Evolutionary conservation across 2,888 invertebrate genomes (phyloP).

Genomic region (Ethmia dodecea): DNA sequence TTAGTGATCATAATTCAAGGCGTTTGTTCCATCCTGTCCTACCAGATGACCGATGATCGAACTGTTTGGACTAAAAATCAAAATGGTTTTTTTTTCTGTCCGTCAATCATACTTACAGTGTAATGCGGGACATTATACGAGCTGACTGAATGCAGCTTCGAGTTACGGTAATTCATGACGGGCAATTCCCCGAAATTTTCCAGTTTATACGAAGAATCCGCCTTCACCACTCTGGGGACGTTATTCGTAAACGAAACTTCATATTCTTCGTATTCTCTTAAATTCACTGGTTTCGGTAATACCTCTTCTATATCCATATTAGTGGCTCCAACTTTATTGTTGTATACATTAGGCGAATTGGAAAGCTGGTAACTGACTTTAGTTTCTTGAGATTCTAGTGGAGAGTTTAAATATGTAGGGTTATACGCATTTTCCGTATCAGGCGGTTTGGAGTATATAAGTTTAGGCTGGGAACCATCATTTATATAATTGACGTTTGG

Average conservation of each 20-base stretch:
- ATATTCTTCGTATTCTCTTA: conserved; percentile 44
- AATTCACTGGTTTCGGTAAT: conserved; percentile 48
- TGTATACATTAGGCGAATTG: neutral
- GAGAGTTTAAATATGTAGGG: conserved; percentile 13
- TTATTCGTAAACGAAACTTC: conserved; percentile 50
- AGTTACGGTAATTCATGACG: conserved; percentile 51
- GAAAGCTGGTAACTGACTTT: neutral
- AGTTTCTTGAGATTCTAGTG: conserved; percentile 27
- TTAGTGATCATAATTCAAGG: no score
- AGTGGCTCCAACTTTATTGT: neutral
- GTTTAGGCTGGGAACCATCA: conserved; percentile 13
- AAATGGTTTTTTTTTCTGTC: no score
- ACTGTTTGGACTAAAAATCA: no score
- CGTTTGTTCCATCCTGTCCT: no score
- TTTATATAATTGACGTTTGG: conserved; percentile 12
- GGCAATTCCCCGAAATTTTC: conserved; percentile 58
- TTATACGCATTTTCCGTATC: conserved; percentile 4
- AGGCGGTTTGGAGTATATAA: conserved; percentile 9
- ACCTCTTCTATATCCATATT: conserved; percentile 30
- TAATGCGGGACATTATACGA: conserved; percentile 69
- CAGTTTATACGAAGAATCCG: conserved; percentile 43
- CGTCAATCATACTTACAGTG: conserved; percentile 65
- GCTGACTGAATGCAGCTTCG: conserved; percentile 53
- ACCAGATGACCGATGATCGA: no score
- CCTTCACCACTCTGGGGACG: conserved; percentile 39